Conservation (phyloP, 2,113 vertebrate genomes). For the Procavia capensis region DNA sequence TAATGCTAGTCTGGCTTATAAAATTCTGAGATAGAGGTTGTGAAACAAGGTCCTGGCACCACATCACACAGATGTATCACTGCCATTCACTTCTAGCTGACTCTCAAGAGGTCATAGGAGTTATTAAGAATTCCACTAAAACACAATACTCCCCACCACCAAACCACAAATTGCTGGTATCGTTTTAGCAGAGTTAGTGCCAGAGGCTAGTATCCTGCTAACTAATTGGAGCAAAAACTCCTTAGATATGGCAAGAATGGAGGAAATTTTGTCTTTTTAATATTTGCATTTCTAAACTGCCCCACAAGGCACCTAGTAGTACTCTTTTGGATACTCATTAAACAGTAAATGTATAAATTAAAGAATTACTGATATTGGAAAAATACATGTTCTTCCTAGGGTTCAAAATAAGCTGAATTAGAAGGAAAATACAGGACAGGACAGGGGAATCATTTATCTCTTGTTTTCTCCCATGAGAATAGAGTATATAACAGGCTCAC, state of each 20-base stretch:
- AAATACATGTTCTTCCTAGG: constrained; percentile 10
- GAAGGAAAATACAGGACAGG: background rate
- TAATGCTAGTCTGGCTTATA: background rate
- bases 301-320: background rate
- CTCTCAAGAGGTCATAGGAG: background rate
- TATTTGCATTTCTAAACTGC: background rate
- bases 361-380: background rate
- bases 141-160: background rate
- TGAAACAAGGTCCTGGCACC: background rate
- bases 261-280: background rate
- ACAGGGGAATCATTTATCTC: background rate
- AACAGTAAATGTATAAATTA: background rate
- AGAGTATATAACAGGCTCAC: background rate
- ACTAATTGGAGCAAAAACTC: constrained; percentile 6
- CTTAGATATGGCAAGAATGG: background rate
- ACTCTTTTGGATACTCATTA: background rate
- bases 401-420: background rate
- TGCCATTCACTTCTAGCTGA: background rate
- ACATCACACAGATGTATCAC: background rate
- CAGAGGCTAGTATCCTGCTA: background rate
- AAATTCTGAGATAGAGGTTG: background rate
- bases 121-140: background rate
- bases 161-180: background rate
- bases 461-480: background rate
- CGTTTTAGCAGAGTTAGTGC: background rate